Conservation (phyloP, 2,888 invertebrate genomes). For the Thera britannica region DNA sequence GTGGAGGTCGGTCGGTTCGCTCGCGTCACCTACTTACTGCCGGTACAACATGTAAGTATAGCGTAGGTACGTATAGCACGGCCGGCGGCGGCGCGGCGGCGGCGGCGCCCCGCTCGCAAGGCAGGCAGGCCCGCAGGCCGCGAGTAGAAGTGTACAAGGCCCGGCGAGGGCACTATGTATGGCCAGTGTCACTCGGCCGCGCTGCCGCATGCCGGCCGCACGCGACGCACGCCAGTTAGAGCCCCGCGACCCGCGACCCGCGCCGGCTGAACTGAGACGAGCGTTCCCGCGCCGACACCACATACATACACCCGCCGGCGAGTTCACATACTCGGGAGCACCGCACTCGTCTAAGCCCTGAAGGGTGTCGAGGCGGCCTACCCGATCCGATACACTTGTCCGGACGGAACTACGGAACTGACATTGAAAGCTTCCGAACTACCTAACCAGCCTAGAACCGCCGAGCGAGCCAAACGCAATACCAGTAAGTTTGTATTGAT, state of each 20-base stretch:
- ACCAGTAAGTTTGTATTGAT: constrained; percentile 26
- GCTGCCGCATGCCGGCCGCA: constrained; percentile 25
- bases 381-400: constrained; percentile 5
- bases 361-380: constrained; percentile 36
- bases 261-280: constrained; percentile 34
- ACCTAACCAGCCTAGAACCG: background rate
- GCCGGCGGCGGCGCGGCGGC: too few relatives aligned
- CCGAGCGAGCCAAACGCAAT: constrained; percentile 11
- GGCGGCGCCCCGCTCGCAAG: background rate
- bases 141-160: too few relatives aligned
- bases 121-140: background rate
- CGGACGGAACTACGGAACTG: constrained; percentile 10
- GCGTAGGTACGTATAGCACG: too few relatives aligned
- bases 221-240: constrained; percentile 33
- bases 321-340: constrained; percentile 12
- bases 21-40: too few relatives aligned
- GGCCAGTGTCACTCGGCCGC: constrained; percentile 30
- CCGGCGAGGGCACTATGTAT: too few relatives aligned
- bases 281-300: constrained; percentile 13
- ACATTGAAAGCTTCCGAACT: constrained; percentile 28
- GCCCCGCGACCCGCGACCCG: constrained; percentile 13
- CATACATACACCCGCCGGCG: constrained; percentile 8
- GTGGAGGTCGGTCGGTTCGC: too few relatives aligned
- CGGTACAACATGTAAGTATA: too few relatives aligned
- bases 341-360: constrained; percentile 35